phyloP scores from a whole-genome alignment of 2,888 invertebrate genomes.

The Lordiphosa fenestrarum region DNA sequence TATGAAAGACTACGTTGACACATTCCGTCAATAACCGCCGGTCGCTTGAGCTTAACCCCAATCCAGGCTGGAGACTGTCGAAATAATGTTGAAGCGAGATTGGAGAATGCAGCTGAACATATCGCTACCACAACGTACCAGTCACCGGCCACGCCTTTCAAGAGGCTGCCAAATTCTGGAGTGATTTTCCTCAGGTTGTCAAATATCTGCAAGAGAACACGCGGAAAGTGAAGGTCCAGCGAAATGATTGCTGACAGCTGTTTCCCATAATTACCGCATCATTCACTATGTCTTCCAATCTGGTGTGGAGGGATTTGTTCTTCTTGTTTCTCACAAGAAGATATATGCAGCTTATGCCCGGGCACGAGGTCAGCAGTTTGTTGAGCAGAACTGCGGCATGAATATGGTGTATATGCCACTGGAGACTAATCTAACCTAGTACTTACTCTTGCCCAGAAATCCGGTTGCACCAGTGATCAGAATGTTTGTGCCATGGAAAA shows the following conservation, averaged over 20 bases:
- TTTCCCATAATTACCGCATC: conserved; percentile 82
- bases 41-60: conserved; percentile 80
- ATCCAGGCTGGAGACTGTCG: conserved; percentile 80
- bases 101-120: neutral
- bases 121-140: conserved; percentile 64
- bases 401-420: neutral
- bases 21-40: conserved; percentile 78
- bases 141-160: conserved; percentile 82
- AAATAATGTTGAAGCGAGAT: conserved; percentile 43
- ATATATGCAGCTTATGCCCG: conserved; percentile 82
- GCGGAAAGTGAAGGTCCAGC: too few species aligned
- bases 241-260: neutral
- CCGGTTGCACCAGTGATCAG: conserved; percentile 84
- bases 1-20: conserved; percentile 82
- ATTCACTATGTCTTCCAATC: conserved; percentile 86
- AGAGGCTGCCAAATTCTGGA: conserved; percentile 83
- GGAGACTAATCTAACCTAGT: neutral
- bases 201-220: conserved; percentile 79
- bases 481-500: conserved; percentile 81
- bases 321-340: conserved; percentile 83
- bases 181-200: conserved; percentile 74
- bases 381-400: conserved; percentile 78
- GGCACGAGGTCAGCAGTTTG: conserved; percentile 82
- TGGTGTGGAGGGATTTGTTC: conserved; percentile 84
- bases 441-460: conserved; percentile 73